These are phyloP conservation scores for Loxodonta africana DNA, from an alignment of 2,113 vertebrate genomes.

Conservation along the genomic window DNA sequence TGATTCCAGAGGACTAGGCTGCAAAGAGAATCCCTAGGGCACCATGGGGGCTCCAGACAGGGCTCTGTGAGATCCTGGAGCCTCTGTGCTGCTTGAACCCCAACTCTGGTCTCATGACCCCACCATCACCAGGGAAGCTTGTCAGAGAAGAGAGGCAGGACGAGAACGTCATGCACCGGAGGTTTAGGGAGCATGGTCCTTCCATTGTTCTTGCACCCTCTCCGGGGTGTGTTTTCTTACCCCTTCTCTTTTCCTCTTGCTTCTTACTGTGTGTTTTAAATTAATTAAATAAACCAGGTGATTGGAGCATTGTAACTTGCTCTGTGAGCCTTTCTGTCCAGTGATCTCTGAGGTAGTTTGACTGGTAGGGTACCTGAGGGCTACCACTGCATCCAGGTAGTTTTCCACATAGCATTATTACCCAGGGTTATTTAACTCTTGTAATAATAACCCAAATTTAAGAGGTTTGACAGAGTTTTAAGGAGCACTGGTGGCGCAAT, in stretches of 20 bases:
- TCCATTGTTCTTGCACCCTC: not conserved
- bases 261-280: not conserved
- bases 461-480: not conserved
- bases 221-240: not conserved
- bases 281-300: not conserved
- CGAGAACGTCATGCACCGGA: fast-evolving
- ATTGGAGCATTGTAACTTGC: not conserved
- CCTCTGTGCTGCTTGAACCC: not conserved
- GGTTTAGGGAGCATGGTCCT: not conserved
- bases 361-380: not conserved
- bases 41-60: not conserved
- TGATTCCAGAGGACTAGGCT: not conserved
- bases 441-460: not conserved
- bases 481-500: not conserved
- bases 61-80: not conserved
- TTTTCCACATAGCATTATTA: not conserved
- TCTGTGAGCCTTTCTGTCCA: not conserved
- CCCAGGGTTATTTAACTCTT: not conserved
- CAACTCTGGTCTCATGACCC: not conserved
- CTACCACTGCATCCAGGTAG: not conserved
- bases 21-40: not conserved
- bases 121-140: not conserved
- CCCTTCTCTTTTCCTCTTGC: not conserved
- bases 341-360: not conserved
- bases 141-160: not conserved